Evolutionary conservation across 2,113 vertebrate genomes (phyloP).

Genomic region (Oceanites oceanicus): DNA sequence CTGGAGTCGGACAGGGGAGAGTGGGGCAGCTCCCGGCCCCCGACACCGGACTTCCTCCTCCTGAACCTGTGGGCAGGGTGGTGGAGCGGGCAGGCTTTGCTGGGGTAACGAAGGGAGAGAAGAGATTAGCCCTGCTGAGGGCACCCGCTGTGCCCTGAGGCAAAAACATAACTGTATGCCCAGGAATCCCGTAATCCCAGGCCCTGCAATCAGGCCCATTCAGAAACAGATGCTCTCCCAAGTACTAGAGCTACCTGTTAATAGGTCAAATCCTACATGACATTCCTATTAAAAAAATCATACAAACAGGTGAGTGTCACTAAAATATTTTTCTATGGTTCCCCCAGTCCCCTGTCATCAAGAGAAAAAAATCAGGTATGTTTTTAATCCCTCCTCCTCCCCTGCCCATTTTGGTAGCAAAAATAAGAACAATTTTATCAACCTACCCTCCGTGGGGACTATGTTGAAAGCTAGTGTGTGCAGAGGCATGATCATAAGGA

Average conservation of each 20-base stretch:
- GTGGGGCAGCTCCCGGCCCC: neutral
- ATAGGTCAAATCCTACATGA: neutral
- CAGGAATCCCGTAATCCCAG: too few relatives aligned
- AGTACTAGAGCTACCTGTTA: neutral
- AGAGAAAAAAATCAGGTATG: neutral
- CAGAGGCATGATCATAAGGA: neutral
- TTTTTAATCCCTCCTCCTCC: neutral
- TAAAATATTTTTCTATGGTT: neutral
- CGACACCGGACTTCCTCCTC: neutral
- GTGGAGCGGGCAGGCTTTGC: neutral
- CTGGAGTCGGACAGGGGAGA: neutral
- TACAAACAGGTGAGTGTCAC: neutral
- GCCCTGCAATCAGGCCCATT: neutral
- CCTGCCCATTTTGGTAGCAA: neutral
- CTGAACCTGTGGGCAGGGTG: rapidly evolving
- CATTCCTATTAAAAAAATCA: neutral
- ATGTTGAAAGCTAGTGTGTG: rapidly evolving
- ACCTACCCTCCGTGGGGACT: neutral
- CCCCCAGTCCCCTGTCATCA: rapidly evolving
- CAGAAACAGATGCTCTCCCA: neutral
- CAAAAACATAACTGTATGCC: neutral
- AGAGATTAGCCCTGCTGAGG: neutral
- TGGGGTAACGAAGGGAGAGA: neutral
- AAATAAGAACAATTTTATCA: neutral
- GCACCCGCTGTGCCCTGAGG: too few relatives aligned